phyloP scores from a whole-genome alignment of 2,113 vertebrate species.

The Ophiodon elongatus region DNA sequence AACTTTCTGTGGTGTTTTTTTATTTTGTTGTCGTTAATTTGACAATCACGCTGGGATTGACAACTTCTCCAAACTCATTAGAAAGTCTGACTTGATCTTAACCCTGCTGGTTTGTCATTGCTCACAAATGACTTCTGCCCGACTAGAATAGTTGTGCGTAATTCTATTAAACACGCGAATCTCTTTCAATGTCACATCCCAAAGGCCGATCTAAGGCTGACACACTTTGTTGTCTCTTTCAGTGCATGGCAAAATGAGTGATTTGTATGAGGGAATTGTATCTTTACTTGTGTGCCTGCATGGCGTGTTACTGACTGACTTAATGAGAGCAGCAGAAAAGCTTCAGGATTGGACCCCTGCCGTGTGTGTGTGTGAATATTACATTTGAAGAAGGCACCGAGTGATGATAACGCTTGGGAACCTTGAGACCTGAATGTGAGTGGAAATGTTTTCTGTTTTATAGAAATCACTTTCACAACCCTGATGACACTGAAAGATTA shows the following conservation, averaged over 20 bases:
- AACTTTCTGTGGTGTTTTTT: constrained; percentile 12
- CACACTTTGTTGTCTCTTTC: constrained; percentile 14
- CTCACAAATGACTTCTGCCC: constrained; percentile 20
- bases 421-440: constrained; percentile 62
- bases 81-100: constrained; percentile 14
- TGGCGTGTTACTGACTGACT: constrained; percentile 38
- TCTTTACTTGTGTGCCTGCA: constrained; percentile 44
- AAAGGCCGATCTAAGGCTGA: constrained; percentile 21
- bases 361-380: constrained; percentile 35
- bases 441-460: constrained; percentile 73
- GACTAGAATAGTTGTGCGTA: constrained; percentile 22
- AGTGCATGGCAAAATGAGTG: constrained; percentile 1
- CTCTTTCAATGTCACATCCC: constrained; percentile 9
- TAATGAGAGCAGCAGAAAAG: constrained; percentile 28
- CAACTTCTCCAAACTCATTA: constrained; percentile 8
- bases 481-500: constrained; percentile 52
- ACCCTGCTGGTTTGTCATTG: not conserved
- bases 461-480: constrained; percentile 70
- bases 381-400: constrained; percentile 34
- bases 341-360: constrained; percentile 48
- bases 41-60: constrained; percentile 18
- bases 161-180: not conserved
- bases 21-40: constrained; percentile 3
- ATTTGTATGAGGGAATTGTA: constrained; percentile 29
- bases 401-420: constrained; percentile 40